These are phyloP conservation scores for Gallinago paraguaiae DNA, from an alignment of 2,113 vertebrate genomes.

Conservation along the genomic window DNA sequence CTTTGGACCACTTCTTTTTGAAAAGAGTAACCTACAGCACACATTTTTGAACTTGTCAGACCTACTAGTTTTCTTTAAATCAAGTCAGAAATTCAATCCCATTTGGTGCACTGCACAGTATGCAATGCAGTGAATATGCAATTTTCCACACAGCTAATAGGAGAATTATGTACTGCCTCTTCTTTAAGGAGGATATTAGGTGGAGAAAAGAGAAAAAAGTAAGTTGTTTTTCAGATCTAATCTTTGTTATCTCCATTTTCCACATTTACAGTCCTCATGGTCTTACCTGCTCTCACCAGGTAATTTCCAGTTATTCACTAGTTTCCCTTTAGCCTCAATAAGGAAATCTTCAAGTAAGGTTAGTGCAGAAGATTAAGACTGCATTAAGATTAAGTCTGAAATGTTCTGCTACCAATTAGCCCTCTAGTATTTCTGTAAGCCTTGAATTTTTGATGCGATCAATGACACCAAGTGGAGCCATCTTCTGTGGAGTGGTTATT, in stretches of 20 bases:
- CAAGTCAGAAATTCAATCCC: not conserved
- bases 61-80: not conserved
- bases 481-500: conserved; percentile 84
- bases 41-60: not conserved
- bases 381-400: conserved; percentile 81
- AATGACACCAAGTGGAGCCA: conserved; percentile 84
- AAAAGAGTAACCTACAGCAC: not conserved
- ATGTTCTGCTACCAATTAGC: conserved; percentile 83
- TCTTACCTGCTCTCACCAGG: conserved; percentile 47
- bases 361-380: conserved; percentile 78
- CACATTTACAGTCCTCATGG: not conserved
- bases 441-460: conserved; percentile 88
- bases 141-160: not conserved
- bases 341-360: conserved; percentile 75
- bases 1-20: not conserved
- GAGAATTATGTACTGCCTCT: not conserved
- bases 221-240: conserved; percentile 9
- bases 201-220: not conserved
- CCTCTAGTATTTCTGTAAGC: conserved; percentile 85
- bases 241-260: conserved; percentile 10
- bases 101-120: not conserved
- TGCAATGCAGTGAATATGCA: not conserved
- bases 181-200: not conserved
- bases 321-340: conserved; percentile 50
- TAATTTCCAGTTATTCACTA: conserved; percentile 61